These are phyloP conservation scores for Mellivora capensis DNA, from an alignment of 2,113 vertebrate genomes.

Conservation along the genomic window DNA sequence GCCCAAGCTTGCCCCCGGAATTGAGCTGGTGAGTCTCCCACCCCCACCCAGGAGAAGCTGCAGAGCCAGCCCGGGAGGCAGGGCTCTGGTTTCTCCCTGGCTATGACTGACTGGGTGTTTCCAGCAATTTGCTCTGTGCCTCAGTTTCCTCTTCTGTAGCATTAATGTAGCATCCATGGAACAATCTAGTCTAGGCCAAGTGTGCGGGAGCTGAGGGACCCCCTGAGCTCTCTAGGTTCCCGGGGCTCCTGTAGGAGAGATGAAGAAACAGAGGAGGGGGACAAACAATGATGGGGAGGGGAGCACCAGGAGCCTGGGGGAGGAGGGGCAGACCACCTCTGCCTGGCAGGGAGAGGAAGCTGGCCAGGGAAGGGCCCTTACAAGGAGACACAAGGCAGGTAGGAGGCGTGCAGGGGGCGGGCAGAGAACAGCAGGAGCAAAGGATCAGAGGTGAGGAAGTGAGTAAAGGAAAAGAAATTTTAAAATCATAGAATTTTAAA, in stretches of 20 bases:
- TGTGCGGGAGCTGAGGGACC: fast-evolving
- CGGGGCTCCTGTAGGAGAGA: neutral
- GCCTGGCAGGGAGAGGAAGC: neutral
- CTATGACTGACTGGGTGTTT: neutral
- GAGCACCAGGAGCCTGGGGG: neutral
- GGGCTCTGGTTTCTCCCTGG: neutral
- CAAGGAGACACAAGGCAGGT: neutral
- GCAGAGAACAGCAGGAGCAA: neutral
- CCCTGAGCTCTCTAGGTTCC: neutral
- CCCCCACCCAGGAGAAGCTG: too few relatives aligned
- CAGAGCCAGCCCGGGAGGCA: neutral
- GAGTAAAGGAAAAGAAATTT: neutral
- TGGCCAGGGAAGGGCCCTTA: neutral
- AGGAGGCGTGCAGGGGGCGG: fast-evolving
- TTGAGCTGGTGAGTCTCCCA: fast-evolving
- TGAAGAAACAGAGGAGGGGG: neutral
- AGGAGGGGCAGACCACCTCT: fast-evolving
- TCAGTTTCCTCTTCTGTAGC: neutral
- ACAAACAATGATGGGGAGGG: fast-evolving
- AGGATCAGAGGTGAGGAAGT: neutral
- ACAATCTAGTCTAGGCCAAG: neutral
- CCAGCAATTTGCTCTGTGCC: neutral
- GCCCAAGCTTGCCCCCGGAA: neutral
- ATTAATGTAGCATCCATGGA: neutral
- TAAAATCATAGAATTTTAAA: neutral